phyloP scores from a whole-genome alignment of 2,113 vertebrate genomes.

The Phylloscopus trochiloides region DNA sequence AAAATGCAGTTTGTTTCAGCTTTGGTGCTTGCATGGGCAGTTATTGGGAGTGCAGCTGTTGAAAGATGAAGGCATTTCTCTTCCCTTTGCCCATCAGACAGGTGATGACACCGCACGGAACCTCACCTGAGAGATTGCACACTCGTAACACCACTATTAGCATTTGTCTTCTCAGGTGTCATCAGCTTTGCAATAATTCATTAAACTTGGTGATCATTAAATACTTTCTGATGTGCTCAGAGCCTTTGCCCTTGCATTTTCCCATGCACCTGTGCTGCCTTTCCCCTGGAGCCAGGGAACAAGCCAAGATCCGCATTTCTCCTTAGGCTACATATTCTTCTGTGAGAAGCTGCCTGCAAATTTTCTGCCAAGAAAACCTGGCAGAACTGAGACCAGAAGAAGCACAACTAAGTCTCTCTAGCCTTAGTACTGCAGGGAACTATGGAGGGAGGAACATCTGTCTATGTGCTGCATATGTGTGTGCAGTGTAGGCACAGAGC shows the following conservation, averaged over 20 bases:
- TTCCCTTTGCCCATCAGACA: neutral
- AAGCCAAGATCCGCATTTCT: neutral
- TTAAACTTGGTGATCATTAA: neutral
- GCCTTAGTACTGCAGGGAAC: neutral
- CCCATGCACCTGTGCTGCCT: neutral
- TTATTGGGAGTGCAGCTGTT: neutral
- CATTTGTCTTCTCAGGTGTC: neutral
- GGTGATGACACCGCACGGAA: constrained; percentile 26
- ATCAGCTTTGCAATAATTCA: neutral
- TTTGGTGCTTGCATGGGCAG: constrained; percentile 41
- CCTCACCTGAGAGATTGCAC: neutral
- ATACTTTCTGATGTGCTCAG: neutral
- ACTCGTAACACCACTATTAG: neutral
- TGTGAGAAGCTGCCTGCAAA: neutral
- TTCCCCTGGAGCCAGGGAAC: neutral
- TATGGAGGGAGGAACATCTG: neutral
- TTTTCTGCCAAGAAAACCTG: neutral
- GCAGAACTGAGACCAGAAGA: neutral
- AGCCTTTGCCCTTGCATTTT: neutral
- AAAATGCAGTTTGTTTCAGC: constrained; percentile 62
- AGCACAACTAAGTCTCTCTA: neutral
- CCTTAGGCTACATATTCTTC: neutral
- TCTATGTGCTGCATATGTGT: neutral
- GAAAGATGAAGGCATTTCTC: constrained; percentile 15
- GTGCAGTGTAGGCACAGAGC: neutral